Evolutionary conservation across 2,888 invertebrate genomes (phyloP).

Genomic region (Caenorhabditis sp.): DNA sequence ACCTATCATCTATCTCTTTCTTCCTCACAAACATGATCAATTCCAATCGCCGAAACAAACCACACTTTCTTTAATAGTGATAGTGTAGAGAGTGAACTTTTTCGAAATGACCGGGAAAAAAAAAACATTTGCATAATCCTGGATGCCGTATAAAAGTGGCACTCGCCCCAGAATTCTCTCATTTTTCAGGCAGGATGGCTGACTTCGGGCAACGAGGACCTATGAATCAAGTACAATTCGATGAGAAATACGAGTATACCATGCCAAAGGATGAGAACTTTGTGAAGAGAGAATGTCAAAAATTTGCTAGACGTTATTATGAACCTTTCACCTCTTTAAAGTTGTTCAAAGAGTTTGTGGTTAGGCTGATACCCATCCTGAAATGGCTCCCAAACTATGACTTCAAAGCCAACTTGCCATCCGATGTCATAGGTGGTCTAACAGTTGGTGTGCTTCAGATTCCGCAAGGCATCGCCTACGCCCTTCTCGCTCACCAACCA

Average conservation of each 20-base stretch:
- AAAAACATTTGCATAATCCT: too few relatives aligned
- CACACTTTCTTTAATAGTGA: too few relatives aligned
- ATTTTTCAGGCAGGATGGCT: too few relatives aligned
- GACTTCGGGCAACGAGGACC: too few relatives aligned
- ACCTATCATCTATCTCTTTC: too few relatives aligned
- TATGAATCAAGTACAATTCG: neutral
- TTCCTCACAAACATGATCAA: too few relatives aligned
- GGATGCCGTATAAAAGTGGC: too few relatives aligned
- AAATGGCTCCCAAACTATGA: constrained; percentile 71
- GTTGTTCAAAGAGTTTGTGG: neutral
- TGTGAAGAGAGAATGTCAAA: neutral
- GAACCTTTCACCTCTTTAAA: neutral
- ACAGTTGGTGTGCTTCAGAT: constrained; percentile 90
- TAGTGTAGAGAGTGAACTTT: too few relatives aligned
- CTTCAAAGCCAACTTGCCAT: constrained; percentile 75
- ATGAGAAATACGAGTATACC: neutral
- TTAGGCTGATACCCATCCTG: constrained; percentile 67
- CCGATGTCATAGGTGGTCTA: constrained; percentile 84
- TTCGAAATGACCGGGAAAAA: too few relatives aligned
- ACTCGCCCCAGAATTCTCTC: too few relatives aligned
- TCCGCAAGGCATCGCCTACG: constrained; percentile 80
- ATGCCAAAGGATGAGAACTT: neutral
- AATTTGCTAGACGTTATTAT: neutral
- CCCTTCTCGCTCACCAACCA: constrained; percentile 73
- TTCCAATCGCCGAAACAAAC: too few relatives aligned